phyloP scores from a whole-genome alignment of 2,888 invertebrate species.

The Dendrolimus houi region DNA sequence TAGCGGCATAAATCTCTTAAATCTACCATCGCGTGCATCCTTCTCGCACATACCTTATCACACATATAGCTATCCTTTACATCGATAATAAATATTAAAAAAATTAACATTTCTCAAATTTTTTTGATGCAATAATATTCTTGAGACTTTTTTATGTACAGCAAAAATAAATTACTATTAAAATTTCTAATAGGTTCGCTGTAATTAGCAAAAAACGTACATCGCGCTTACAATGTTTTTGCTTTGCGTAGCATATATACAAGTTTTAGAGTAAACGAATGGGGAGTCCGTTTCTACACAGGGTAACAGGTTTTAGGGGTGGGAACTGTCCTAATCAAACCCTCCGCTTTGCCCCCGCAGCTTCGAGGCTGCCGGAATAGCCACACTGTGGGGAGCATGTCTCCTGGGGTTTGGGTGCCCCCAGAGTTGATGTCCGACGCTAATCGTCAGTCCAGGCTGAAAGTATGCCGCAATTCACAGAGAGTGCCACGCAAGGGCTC shows the following conservation, averaged over 20 bases:
- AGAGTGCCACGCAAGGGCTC: slow-evolving; percentile 10
- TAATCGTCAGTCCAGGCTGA: slow-evolving; percentile 1
- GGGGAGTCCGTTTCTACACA: slow-evolving; percentile 29
- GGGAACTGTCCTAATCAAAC: background rate
- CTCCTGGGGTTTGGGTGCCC: slow-evolving; percentile 8
- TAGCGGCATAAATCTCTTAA: too few relatives aligned
- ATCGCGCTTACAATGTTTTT: slow-evolving; percentile 17
- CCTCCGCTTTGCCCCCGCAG: background rate
- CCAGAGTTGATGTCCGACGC: slow-evolving; percentile 11
- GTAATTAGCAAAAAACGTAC: slow-evolving; percentile 4
- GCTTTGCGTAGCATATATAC: background rate
- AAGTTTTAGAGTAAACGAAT: accelerated
- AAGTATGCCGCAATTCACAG: background rate
- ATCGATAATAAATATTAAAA: slow-evolving; percentile 2
- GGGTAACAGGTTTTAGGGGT: slow-evolving; percentile 12
- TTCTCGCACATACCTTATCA: slow-evolving; percentile 5
- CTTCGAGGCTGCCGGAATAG: background rate
- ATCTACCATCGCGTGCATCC: slow-evolving; percentile 2
- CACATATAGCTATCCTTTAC: slow-evolving; percentile 15
- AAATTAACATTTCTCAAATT: slow-evolving; percentile 4
- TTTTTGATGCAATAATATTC: background rate
- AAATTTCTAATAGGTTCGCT: background rate
- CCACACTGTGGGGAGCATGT: too few relatives aligned
- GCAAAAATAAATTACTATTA: background rate
- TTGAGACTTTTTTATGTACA: background rate